Evolutionary conservation across 30 jellyfish, hydroid and myxozoan species (phyloP), one percentile per base, ranked within the genome.

Genomic region (Nemopilema nomurai): DNA sequence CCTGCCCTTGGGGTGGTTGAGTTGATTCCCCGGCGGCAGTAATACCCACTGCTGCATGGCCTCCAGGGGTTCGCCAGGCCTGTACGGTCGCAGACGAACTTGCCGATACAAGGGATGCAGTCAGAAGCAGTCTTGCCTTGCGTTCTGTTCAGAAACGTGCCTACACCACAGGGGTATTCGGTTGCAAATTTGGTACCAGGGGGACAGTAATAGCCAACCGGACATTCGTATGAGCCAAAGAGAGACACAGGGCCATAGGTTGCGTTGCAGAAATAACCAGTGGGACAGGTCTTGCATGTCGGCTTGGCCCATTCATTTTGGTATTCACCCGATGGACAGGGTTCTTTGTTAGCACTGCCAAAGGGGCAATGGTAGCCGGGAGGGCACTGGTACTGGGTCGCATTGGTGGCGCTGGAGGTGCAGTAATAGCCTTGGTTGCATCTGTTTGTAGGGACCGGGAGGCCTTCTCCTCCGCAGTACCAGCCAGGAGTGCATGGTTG

Each of bases 151-250:
- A 80, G 77, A 70, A 86, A 90, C 31, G 96, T 89, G 19, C 99
- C 99, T 30, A 65, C 83, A 20, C 97, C 96, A 69, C 99, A 94
- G 62, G 99, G 90, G 68, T 83, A 62, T 78, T 93, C 94, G 6
- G 92, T 94, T 29, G 87, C 22, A 71, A 26, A 89, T 77, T 81
- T 79, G 16, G 99, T 94, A 29, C 93, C 93, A 64, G 29, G 41
- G 26, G 97, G 97, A 66, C 99, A 94, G 90, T 89, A 94, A 66
- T 67, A 85, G 24, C 99, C 99, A n/a, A 32, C 71, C 25, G 99
- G 99, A 82, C 99, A 94, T 49, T 66, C 90, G 76, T 78, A 69
- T 13, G 86, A 49, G 19, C 88, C 90, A 65, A 41, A 85, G 23
- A 51, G 86, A 23, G 88, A 77, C 28, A 87, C 96, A 16, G 97